Evolutionary conservation across 1,140 invertebrate genomes (phyloP).

Genomic region (Bombyx mandarina): DNA sequence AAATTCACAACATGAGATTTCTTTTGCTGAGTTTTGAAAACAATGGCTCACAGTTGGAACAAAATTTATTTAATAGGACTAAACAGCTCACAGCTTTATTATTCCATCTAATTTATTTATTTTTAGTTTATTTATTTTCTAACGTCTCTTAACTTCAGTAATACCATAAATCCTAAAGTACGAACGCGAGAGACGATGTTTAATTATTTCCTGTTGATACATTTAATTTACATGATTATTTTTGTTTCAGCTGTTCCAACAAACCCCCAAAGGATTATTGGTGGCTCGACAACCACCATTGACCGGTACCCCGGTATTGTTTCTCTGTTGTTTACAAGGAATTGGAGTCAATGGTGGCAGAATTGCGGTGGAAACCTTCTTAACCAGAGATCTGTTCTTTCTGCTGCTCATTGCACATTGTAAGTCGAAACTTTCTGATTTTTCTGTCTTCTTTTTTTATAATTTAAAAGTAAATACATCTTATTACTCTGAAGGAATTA

Average conservation of each 20-base stretch:
- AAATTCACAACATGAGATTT: too few relatives aligned
- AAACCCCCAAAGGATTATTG: constrained; percentile 25
- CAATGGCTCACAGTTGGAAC: too few relatives aligned
- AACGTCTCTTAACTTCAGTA: not conserved
- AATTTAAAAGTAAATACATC: too few relatives aligned
- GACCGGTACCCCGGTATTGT: constrained; percentile 20
- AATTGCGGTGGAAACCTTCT: constrained; percentile 26
- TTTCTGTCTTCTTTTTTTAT: too few relatives aligned
- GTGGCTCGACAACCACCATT: constrained; percentile 26
- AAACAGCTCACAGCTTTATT: not conserved
- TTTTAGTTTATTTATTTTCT: constrained; percentile 8
- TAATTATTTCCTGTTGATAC: not conserved
- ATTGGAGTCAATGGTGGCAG: constrained; percentile 12
- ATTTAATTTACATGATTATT: not conserved
- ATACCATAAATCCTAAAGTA: not conserved
- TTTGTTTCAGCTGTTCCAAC: constrained; percentile 17
- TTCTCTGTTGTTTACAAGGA: constrained; percentile 20
- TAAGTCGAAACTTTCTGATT: constrained; percentile 12
- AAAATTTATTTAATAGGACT: too few relatives aligned
- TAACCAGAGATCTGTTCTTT: constrained; percentile 22
- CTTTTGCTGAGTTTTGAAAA: too few relatives aligned
- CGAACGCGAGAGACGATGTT: not conserved
- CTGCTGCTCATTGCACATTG: constrained; percentile 28
- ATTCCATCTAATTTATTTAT: not conserved
- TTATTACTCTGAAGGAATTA: too few relatives aligned